Conservation (phyloP, 2,888 invertebrate species). For the Odontocolon sp. region DNA sequence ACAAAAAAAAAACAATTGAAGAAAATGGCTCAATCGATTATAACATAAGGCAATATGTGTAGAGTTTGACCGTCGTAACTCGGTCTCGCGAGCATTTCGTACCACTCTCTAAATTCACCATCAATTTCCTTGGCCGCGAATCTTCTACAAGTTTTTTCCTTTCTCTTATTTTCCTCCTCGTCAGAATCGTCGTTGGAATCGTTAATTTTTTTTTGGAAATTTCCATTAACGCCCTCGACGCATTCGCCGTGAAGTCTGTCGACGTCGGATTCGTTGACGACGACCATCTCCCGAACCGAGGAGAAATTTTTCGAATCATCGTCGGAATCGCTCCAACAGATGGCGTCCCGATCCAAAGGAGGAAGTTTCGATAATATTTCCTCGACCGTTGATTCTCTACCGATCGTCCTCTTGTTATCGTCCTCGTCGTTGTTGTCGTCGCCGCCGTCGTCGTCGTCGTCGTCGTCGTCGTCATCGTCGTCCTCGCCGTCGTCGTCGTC, state of each 20-base stretch:
- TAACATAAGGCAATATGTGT: constrained; percentile 97
- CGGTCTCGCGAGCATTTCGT: constrained; percentile 89
- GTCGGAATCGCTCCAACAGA: constrained; percentile 81
- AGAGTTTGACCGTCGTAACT: constrained; percentile 90
- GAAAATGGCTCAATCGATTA: constrained; percentile 88
- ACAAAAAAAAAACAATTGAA: background rate
- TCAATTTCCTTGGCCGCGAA: constrained; percentile 70
- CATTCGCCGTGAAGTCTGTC: constrained; percentile 75
- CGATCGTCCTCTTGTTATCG: constrained; percentile 62
- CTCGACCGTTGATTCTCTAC: constrained; percentile 78
- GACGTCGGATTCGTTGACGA: constrained; percentile 64
- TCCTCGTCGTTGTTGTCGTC: constrained; percentile 46
- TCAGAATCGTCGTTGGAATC: background rate
- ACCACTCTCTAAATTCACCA: constrained; percentile 93
- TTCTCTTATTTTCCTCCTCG: constrained; percentile 43
- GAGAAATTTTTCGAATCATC: constrained; percentile 60
- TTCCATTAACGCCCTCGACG: constrained; percentile 78
- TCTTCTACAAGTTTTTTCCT: constrained; percentile 66
- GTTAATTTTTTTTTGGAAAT: constrained; percentile 75
- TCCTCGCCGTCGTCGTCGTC: too few species aligned
- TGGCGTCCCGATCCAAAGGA: constrained; percentile 84
- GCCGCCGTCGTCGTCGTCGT: constrained; percentile 45
- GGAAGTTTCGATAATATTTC: constrained; percentile 86
- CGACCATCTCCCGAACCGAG: constrained; percentile 59
- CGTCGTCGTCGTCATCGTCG: too few species aligned